Base-by-base conservation (phyloP, 1,140 invertebrate genomes). In the Calephelis nemesis region DNA sequence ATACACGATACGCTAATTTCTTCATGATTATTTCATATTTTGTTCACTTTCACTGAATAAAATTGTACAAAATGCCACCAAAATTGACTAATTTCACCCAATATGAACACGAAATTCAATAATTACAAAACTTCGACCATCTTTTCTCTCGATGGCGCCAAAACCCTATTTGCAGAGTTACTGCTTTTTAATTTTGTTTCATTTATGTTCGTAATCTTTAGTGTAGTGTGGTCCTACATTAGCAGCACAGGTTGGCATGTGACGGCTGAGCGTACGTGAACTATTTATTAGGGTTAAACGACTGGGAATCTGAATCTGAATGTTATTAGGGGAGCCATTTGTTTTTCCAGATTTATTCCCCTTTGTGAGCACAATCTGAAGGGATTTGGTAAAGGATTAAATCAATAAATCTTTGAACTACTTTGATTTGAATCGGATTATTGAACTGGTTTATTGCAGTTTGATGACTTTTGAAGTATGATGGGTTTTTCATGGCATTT, bases 201-300 rank as follows among this genome's bases (percentile, higher is more conserved):
- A 2, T 30, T 30, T 45, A 45, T 7, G 42, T 45, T 45, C 42
- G 42, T 45, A 45, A 7, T 6, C 8, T 30, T 15, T 10, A 39
- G 7, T 5, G 15, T 39, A 30, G 19, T 58, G 19, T 58, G 19
- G 9, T 11, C 52, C 15, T 19, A 54, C 52, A 39, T 6, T 58
- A 39, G 19, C 10, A 9, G 19, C 19, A 58, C 52, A 58, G 52
- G 52, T 58, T 58, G 52, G 52, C 19, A 30, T 39, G 52, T 30
- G 52, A 58, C 52, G 30, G 10, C 52, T 30, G 5, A 39, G 52
- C 52, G 52, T 58, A 58, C 52, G 52, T 58, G 19, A 58, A 58
- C 52, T 58, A 58, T 58, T 58, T 58, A 58, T 58, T 58, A 39
- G 52, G 52, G 52, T 58, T 58, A 58, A 58, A 58, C 52, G 52